These are phyloP conservation scores for Empidonax traillii DNA, from an alignment of 2,113 vertebrate species.

Conservation along the genomic window DNA sequence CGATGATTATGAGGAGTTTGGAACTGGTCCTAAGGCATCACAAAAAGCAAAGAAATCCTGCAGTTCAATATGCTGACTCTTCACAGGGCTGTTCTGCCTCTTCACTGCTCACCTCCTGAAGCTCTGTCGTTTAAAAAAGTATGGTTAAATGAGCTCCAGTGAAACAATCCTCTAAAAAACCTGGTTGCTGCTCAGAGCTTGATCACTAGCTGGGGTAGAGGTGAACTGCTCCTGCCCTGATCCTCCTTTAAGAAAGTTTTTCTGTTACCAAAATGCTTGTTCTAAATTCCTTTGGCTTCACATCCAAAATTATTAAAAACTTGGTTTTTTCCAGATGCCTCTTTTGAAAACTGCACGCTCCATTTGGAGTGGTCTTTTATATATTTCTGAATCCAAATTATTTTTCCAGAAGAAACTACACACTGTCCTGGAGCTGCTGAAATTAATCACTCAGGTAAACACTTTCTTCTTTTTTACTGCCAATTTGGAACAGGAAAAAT, in stretches of 20 bases:
- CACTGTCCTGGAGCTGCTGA: not conserved
- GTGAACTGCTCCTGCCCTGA: not conserved
- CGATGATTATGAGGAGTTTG: not conserved
- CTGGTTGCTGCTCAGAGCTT: constrained; percentile 3
- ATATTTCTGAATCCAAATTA: constrained; percentile 7
- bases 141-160: not conserved
- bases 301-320: not conserved
- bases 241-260: not conserved
- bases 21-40: not conserved
- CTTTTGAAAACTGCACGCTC: not conserved
- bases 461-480: constrained; percentile 1
- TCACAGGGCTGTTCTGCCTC: not conserved
- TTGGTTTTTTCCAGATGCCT: constrained; percentile 3
- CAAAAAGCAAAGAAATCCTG: not conserved
- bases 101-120: not conserved
- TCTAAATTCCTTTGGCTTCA: constrained; percentile 22
- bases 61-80: not conserved
- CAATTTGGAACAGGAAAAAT: not conserved
- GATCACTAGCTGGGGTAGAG: constrained; percentile 2
- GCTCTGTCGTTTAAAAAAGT: not conserved
- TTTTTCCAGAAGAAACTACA: constrained; percentile 3
- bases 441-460: not conserved
- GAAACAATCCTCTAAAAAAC: not conserved
- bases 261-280: not conserved
- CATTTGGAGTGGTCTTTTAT: constrained; percentile 10